Conservation (phyloP, 1,140 invertebrate genomes). For the Plutomurus gul region DNA sequence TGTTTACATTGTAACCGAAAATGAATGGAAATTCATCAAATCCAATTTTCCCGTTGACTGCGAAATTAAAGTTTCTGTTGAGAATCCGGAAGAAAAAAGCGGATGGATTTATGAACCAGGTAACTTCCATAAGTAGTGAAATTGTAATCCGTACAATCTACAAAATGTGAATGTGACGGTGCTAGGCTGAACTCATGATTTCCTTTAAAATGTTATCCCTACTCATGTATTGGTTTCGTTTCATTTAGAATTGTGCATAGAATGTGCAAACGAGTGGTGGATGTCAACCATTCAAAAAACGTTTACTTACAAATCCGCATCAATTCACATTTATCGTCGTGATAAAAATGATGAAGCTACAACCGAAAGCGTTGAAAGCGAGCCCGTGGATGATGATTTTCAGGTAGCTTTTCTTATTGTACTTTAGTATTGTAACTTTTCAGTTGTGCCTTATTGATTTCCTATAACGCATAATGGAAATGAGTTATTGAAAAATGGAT, state of each 20-base stretch:
- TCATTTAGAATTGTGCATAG: conserved; percentile 50
- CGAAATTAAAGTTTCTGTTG: conserved; percentile 1
- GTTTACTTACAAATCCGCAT: conserved; percentile 52
- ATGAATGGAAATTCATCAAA: conserved; percentile 9
- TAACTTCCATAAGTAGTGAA: no score
- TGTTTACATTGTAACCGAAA: background rate
- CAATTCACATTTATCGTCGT: conserved; percentile 37
- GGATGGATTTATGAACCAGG: background rate
- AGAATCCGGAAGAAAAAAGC: background rate
- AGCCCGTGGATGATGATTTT: background rate
- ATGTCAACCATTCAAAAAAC: conserved; percentile 48
- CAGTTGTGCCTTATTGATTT: no score
- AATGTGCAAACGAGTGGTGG: conserved; percentile 48
- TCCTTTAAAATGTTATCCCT: no score
- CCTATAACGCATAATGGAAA: no score
- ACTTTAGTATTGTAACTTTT: no score
- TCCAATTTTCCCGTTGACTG: background rate
- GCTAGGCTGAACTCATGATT: no score
- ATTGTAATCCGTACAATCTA: no score
- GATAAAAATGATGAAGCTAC: background rate
- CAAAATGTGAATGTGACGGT: no score
- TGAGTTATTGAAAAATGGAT: no score
- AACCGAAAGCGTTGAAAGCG: no score
- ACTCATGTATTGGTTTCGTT: background rate
- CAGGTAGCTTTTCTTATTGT: no score